Base-by-base conservation (phyloP, 2,113 vertebrate species). In the Morone chrysops region DNA sequence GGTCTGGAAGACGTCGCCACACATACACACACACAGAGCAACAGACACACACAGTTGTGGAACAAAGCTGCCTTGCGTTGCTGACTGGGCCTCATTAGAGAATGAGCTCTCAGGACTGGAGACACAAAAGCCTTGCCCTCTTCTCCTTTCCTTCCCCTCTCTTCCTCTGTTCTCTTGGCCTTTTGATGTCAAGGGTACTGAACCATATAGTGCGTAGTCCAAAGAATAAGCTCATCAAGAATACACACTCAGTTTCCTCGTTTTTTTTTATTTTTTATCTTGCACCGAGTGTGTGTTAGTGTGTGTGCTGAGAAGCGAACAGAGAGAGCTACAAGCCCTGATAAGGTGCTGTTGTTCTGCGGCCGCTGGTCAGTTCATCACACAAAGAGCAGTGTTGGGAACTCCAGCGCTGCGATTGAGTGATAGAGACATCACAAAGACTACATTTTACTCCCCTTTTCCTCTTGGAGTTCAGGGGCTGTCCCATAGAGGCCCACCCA, bases 161-260 rank as follows among this genome's bases (percentile, higher is more conserved):
- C 87, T 70, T 90, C 70, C 84, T 90, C 89, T 92, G 81, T 88
- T 90, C 92, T 91, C 84, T 60, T 87, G 83, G 89, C 86, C 90
- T 92, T 93, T 94, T 94, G 93, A 94, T 94, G 92, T 94, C 85
- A 90, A 94, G 91, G 85, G 92, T 89, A 85, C 78, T 87, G 90
- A 89, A 90, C 81, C 88, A 86, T 63, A 75, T 57, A 76, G 84
- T 56, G 76, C 82, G 70, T 20, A 85, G 78, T 80, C 83, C 82
- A 80, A 85, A 89, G 86, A 91, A 93, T 72, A 89, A 81, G 73
- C 87, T 88, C 89, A 90, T 94, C 89, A 88, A 78, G 70, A 87
- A 84, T 50, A 89, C 85, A 86, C 70, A 77, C 56, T 83, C 73
- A 69, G 65, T 73, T 84, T 82, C 65, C 72, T 75, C 40, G 7